These are phyloP conservation scores for Phainopepla nitens DNA, from an alignment of 2,113 vertebrate species.

Conservation along the genomic window DNA sequence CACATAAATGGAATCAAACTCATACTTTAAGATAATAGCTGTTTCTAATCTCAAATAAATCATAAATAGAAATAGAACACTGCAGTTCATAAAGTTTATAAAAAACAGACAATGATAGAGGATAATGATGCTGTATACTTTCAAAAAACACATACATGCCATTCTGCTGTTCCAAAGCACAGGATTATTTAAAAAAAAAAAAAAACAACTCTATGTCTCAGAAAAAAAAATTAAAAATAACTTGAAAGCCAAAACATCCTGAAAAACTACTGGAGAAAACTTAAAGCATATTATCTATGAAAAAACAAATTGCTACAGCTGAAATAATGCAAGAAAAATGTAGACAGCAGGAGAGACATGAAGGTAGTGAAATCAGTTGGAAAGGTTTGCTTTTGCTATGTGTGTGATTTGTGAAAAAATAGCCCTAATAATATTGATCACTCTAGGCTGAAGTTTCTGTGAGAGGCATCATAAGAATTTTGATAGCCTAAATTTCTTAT, in stretches of 20 bases:
- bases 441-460: neutral
- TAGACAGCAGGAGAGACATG: neutral
- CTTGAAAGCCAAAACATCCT: fast-evolving
- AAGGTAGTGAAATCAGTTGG: neutral
- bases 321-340: neutral
- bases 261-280: neutral
- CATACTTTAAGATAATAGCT: neutral
- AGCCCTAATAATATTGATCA: neutral
- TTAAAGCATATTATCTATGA: neutral
- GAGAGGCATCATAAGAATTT: neutral
- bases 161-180: neutral
- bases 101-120: neutral
- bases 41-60: neutral
- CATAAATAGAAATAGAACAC: neutral
- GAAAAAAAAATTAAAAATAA: neutral
- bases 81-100: neutral
- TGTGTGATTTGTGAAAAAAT: neutral
- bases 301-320: neutral
- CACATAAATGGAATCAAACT: neutral
- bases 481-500: neutral
- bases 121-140: neutral
- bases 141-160: neutral
- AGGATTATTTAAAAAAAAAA: neutral
- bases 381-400: neutral
- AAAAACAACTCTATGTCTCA: neutral